Evolutionary conservation across 2,113 vertebrate genomes (phyloP).

Genomic region (Ceyx margarethae): DNA sequence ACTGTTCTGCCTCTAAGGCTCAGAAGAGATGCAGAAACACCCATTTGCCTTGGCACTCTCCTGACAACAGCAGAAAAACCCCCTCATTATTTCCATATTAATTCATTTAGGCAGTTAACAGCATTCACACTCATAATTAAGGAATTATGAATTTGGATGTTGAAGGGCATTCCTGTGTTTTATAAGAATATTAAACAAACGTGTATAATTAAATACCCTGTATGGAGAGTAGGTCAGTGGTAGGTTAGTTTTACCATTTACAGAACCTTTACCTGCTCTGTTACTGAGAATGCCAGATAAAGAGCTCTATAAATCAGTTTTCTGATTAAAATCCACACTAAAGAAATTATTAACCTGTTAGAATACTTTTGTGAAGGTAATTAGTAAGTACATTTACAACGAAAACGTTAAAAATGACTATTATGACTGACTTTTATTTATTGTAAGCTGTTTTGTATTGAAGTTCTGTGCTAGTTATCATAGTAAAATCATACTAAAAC

Average conservation of each 20-base stretch:
- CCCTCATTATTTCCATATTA: neutral
- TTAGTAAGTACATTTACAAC: neutral
- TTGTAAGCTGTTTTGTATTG: neutral
- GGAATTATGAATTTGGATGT: neutral
- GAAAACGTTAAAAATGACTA: neutral
- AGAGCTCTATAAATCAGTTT: neutral
- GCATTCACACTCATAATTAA: neutral
- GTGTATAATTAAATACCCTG: neutral
- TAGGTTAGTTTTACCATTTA: neutral
- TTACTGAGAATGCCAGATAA: neutral
- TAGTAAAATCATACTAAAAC: neutral
- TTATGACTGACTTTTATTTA: neutral
- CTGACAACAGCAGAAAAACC: neutral
- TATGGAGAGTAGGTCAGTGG: neutral
- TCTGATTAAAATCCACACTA: neutral
- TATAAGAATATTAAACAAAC: neutral
- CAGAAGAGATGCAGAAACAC: neutral
- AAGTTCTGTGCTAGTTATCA: neutral
- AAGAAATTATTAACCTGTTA: neutral
- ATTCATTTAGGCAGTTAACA: neutral
- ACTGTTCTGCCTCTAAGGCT: neutral
- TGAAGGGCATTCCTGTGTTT: neutral
- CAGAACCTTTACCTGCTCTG: neutral
- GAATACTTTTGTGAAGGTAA: neutral
- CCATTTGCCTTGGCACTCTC: neutral